phyloP scores from a whole-genome alignment of 1,140 invertebrate species.

The Caenorhabditis elegans region DNA sequence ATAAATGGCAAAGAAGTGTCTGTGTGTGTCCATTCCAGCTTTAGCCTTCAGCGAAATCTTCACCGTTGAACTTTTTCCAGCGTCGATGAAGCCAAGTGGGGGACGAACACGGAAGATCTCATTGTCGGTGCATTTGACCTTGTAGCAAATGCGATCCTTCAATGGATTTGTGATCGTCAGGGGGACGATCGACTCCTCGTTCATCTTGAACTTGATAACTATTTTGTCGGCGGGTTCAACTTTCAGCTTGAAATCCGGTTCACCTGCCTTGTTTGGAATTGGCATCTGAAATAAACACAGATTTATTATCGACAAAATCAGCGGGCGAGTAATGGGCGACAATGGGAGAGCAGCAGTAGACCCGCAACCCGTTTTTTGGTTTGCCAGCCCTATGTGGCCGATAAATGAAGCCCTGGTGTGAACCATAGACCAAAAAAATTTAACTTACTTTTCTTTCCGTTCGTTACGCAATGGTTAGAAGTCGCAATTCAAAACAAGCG shows the following conservation, averaged over 20 bases:
- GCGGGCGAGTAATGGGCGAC: no score
- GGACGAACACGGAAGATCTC: slow-evolving; percentile 61
- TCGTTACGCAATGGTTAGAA: slow-evolving; percentile 23
- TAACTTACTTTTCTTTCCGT: neutral
- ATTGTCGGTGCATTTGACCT: slow-evolving; percentile 59
- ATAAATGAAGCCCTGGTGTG: no score
- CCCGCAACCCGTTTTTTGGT: no score
- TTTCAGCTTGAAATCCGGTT: neutral
- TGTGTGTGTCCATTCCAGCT: slow-evolving; percentile 50
- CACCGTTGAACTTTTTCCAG: slow-evolving; percentile 44
- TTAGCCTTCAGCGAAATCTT: slow-evolving; percentile 52
- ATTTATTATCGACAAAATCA: neutral
- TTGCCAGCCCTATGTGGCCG: no score
- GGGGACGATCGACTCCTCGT: neutral
- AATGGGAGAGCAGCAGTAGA: no score
- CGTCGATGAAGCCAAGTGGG: slow-evolving; percentile 46
- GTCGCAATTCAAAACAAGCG: neutral
- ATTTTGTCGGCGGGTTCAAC: neutral
- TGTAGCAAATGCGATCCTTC: slow-evolving; percentile 10
- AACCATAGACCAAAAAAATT: no score
- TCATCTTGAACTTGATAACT: neutral
- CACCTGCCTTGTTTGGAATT: slow-evolving; percentile 6
- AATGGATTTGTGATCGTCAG: neutral
- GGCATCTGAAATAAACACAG: neutral
- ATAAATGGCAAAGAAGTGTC: slow-evolving; percentile 59